phyloP scores from a whole-genome alignment of 2,113 vertebrate genomes.

The Pan troglodytes region DNA sequence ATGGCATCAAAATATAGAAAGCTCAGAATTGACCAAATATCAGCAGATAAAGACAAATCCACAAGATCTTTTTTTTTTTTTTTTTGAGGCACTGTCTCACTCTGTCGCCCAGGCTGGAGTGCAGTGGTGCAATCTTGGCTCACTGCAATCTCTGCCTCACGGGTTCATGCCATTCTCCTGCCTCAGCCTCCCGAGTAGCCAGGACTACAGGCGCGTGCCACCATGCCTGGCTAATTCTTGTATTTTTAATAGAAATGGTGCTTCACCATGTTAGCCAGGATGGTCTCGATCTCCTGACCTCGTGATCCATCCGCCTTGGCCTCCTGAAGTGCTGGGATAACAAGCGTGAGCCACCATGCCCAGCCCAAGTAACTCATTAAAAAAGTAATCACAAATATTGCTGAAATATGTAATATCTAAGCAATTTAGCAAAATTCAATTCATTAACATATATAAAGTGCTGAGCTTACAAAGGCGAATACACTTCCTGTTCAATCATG shows the following conservation, averaged over 20 bases:
- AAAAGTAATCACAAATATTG: neutral
- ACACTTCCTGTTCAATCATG: neutral
- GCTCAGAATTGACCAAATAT: neutral
- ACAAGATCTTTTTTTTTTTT: neutral
- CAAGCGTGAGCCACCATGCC: too few species aligned
- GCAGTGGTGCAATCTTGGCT: too few species aligned
- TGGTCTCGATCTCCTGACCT: too few species aligned
- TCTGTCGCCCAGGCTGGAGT: too few species aligned
- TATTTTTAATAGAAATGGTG: too few species aligned
- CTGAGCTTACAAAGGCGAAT: neutral
- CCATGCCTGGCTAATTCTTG: too few species aligned
- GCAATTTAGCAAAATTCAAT: neutral
- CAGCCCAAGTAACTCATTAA: neutral
- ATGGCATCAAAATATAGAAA: neutral
- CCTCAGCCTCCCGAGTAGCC: too few species aligned
- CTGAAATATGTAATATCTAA: neutral
- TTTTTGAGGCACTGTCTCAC: neutral
- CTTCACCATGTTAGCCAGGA: too few species aligned
- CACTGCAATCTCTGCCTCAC: too few species aligned
- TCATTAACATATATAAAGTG: neutral
- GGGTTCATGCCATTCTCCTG: too few species aligned
- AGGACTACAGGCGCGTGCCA: fast-evolving
- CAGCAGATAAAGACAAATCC: neutral
- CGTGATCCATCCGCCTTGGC: fast-evolving
- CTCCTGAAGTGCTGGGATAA: too few species aligned